phyloP scores from a whole-genome alignment of 1,140 invertebrate genomes.

The Bactericera cockerelli region DNA sequence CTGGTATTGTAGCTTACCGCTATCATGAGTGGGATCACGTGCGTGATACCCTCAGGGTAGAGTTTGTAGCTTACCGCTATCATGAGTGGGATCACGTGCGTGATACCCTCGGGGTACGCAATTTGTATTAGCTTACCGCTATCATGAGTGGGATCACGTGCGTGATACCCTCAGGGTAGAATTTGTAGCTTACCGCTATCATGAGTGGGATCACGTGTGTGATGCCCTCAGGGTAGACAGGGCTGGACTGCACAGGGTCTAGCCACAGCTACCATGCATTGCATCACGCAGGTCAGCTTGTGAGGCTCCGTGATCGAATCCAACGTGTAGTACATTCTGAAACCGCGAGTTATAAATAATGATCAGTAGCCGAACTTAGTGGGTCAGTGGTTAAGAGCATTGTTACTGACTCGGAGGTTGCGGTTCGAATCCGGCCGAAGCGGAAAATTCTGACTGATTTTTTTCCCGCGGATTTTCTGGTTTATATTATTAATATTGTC shows the following conservation, averaged over 20 bases:
- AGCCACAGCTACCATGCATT: slow-evolving; percentile 52
- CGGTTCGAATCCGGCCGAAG: background rate
- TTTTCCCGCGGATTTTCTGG: no score
- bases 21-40: no score
- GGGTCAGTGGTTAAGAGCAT: background rate
- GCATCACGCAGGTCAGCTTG: slow-evolving; percentile 62
- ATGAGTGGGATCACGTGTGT: slow-evolving; percentile 66
- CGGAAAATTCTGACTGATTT: no score
- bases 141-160: no score
- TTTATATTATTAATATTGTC: no score
- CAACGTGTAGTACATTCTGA: slow-evolving; percentile 51
- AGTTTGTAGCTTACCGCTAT: no score
- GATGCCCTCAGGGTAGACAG: slow-evolving; percentile 54
- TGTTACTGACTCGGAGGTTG: background rate
- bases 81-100: no score
- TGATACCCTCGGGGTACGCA: no score
- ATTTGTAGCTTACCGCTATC: slow-evolving; percentile 38
- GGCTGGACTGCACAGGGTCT: slow-evolving; percentile 45
- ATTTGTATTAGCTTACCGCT: no score
- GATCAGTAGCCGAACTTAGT: background rate
- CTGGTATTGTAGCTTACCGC: no score
- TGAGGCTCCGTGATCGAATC: slow-evolving; percentile 79
- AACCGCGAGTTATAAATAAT: background rate
- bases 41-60: no score
- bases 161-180: no score